Base-by-base conservation (phyloP, 2,888 invertebrate species). In the Leucophenga maculata region DNA sequence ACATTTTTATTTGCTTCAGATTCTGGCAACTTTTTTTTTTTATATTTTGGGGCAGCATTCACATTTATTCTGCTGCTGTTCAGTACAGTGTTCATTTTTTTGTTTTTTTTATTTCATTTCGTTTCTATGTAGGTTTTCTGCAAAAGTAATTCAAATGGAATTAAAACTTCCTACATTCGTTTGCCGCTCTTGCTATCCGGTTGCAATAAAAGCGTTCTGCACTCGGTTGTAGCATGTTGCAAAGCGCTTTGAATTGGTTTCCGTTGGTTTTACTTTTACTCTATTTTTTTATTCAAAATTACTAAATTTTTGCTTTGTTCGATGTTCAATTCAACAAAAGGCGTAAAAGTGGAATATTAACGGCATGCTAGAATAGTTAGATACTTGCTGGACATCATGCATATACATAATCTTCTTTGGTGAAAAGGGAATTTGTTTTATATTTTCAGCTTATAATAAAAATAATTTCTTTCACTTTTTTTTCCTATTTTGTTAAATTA, bases 111-210 rank as follows among this genome's bases (percentile, higher is more conserved):
- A 20, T 68, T 70, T 62, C 65, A 59, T 66, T 54, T 67, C 64
- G 59, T 50, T 50, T 57, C 67, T 59, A 6, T 16, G 76, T 73
- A 59, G 69, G 62, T 46, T 64, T 50, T 32, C 26, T 68, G 71
- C 70, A 72, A 78, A 84, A 78, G 75, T 79, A 81, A 82, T 85
- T 83, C 81, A 84, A 85, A 82, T 82, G 83, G 76, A 86, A 86
- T 86, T 85, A 79, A 84, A 78, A 80, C 80, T 80, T 76, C 64
- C 75, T 74, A 69, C 71, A 59, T 72, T 59, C 57, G 68, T 32
- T 46, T 57, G 55, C 22, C 18, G 31, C 22, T 55, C 26, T 20
- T 55, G 8, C 39, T 39, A 39, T 39, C 39, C 39, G 39, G 39
- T 39, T 39, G 39, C 39, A 39, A 39, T 39, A 39, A 39, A 39